Evolutionary conservation across 2,113 vertebrate species (phyloP).

Genomic region (Macquaria australasica): DNA sequence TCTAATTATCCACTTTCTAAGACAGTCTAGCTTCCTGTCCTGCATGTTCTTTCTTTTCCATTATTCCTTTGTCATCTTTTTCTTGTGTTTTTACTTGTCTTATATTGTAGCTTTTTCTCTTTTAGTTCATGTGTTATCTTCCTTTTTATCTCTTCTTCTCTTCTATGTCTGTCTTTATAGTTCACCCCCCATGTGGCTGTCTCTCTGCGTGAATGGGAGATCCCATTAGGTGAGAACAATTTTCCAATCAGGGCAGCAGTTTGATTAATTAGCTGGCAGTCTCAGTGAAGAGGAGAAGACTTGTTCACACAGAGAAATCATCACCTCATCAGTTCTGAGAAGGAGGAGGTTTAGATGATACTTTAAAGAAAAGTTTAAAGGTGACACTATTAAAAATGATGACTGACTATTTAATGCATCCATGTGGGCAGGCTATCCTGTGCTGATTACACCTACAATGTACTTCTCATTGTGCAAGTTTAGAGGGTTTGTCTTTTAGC

Average conservation of each 20-base stretch:
- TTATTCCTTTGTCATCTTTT: not conserved
- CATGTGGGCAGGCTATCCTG: not conserved
- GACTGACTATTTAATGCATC: constrained; percentile 22
- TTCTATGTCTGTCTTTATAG: not conserved
- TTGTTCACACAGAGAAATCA: constrained; percentile 18
- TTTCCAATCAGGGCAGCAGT: constrained; percentile 42
- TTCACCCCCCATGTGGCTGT: not conserved
- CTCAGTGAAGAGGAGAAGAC: constrained; percentile 2
- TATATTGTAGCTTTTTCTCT: not conserved
- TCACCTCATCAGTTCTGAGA: constrained; percentile 23
- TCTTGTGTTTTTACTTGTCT: not conserved
- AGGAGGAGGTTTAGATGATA: constrained; percentile 2
- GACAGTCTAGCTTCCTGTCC: not conserved
- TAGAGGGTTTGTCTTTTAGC: not conserved
- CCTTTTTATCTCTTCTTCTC: not conserved
- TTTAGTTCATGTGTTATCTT: not conserved
- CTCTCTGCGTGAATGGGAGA: constrained; percentile 26
- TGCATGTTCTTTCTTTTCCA: not conserved
- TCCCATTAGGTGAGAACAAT: constrained; percentile 42
- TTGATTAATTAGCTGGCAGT: constrained; percentile 48
- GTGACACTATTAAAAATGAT: constrained; percentile 11
- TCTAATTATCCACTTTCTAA: not conserved
- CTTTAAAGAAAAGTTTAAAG: constrained; percentile 23
- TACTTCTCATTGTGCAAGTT: not conserved
- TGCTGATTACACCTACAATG: not conserved